Conservation (phyloP, 2,113 vertebrate genomes). For the Machaerirhynchus nigripectus region DNA sequence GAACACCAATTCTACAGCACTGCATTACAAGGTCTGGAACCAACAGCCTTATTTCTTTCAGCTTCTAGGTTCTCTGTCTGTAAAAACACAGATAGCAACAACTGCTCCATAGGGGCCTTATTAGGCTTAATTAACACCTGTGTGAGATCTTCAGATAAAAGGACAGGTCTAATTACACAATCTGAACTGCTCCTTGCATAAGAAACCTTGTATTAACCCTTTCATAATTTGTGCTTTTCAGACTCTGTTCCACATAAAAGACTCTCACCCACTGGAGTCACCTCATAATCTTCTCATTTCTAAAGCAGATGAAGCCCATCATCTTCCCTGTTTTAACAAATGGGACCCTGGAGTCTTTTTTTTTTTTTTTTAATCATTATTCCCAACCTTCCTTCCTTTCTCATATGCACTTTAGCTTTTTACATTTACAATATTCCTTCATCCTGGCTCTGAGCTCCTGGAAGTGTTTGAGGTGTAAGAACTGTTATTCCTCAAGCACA, state of each 20-base stretch:
- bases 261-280: background rate
- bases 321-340: background rate
- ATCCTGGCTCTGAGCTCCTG: background rate
- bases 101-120: background rate
- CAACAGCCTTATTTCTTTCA: background rate
- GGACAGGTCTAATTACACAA: conserved; percentile 15
- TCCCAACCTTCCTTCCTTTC: background rate
- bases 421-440: background rate
- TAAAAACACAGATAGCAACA: conserved; percentile 10
- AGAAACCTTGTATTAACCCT: background rate
- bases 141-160: conserved; percentile 20
- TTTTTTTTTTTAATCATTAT: background rate
- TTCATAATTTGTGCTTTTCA: background rate
- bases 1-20: background rate
- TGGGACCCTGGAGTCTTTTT: background rate
- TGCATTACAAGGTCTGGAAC: background rate
- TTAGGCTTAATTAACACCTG: conserved; percentile 53
- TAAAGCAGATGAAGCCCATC: background rate
- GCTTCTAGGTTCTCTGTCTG: background rate
- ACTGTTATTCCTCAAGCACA: no score
- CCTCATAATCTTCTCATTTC: background rate
- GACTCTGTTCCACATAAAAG: background rate
- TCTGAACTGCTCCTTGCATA: background rate
- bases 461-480: background rate
- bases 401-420: background rate